A percentile compares a stretch with the other conserved stretches of the same genome.
These are phyloP conservation scores for Morone chrysops DNA, from an alignment of 2,113 vertebrate genomes.

Conservation along the genomic window DNA sequence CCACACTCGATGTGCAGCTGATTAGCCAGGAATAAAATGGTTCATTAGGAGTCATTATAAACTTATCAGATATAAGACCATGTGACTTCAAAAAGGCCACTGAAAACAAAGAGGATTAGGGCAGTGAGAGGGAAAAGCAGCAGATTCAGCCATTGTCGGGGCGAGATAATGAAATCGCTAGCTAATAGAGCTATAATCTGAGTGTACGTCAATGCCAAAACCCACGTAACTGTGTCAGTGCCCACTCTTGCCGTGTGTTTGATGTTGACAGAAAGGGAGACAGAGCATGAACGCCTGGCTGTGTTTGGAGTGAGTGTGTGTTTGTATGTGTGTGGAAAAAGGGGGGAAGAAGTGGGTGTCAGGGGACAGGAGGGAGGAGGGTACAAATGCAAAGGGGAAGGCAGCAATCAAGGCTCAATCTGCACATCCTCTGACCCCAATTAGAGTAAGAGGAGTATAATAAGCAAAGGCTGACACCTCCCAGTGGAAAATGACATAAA, in stretches of 20 bases:
- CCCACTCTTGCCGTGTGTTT: slow-evolving; percentile 45
- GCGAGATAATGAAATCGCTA: slow-evolving; percentile 48
- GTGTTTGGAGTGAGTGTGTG: slow-evolving; percentile 6
- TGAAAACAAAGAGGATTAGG: slow-evolving; percentile 51
- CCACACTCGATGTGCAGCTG: slow-evolving; percentile 27
- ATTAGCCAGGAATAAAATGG: slow-evolving; percentile 55
- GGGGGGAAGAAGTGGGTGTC: slow-evolving; percentile 35
- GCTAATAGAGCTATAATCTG: slow-evolving; percentile 60
- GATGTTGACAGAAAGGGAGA: slow-evolving; percentile 52
- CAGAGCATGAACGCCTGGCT: slow-evolving; percentile 33
- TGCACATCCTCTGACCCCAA: slow-evolving; percentile 66
- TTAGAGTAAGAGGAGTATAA: slow-evolving; percentile 58
- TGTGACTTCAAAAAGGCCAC: slow-evolving; percentile 46
- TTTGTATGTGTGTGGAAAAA: not conserved
- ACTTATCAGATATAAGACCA: slow-evolving; percentile 53
- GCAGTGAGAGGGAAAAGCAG: slow-evolving; percentile 33
- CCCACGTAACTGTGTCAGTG: slow-evolving; percentile 41
- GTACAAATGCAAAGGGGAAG: slow-evolving; percentile 50
- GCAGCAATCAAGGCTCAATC: slow-evolving; percentile 68
- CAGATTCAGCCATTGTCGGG: slow-evolving; percentile 39
- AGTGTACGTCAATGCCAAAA: slow-evolving; percentile 12
- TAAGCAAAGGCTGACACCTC: slow-evolving; percentile 51
- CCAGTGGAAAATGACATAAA: slow-evolving; percentile 34
- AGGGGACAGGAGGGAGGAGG: slow-evolving; percentile 36
- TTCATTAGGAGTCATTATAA: slow-evolving; percentile 61